A percentile compares a stretch with the other conserved stretches of the same genome.
Conservation (phyloP, 2,113 vertebrate genomes). For the Vidua macroura region DNA sequence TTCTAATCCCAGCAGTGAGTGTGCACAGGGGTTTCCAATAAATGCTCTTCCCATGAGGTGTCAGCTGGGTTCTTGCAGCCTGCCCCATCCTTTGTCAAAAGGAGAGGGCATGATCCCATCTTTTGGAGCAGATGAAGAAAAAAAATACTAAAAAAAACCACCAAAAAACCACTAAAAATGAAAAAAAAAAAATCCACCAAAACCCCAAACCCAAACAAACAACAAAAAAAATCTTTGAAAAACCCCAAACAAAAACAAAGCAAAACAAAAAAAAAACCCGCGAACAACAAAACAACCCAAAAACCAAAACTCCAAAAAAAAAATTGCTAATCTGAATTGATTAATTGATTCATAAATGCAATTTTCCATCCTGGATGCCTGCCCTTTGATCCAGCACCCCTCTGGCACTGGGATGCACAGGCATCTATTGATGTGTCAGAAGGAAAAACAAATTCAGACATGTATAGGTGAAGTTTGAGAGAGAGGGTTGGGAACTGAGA, state of each 20-base stretch:
- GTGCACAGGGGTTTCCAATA: not conserved
- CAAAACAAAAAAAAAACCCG: not conserved
- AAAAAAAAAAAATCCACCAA: not conserved
- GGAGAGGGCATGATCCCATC: accelerated
- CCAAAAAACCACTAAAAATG: not conserved
- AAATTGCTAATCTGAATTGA: not conserved
- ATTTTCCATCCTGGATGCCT: not conserved
- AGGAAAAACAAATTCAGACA: not conserved
- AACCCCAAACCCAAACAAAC: not conserved
- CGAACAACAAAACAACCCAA: too few relatives aligned
- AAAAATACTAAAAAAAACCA: accelerated
- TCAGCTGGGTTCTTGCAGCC: not conserved
- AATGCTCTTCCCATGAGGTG: not conserved
- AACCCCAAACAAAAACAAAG: not conserved
- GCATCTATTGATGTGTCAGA: not conserved
- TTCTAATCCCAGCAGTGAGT: not conserved
- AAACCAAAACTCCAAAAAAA: not conserved
- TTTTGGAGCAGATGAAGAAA: not conserved
- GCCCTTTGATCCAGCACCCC: not conserved
- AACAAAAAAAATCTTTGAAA: too few relatives aligned
- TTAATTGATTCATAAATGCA: not conserved
- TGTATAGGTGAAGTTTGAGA: not conserved
- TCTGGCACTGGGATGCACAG: not conserved
- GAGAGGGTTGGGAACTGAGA: not conserved
- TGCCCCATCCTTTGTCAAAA: not conserved